These are phyloP conservation scores for Drosophila bifasciata DNA, from an alignment of 1,140 invertebrate species.

Conservation along the genomic window DNA sequence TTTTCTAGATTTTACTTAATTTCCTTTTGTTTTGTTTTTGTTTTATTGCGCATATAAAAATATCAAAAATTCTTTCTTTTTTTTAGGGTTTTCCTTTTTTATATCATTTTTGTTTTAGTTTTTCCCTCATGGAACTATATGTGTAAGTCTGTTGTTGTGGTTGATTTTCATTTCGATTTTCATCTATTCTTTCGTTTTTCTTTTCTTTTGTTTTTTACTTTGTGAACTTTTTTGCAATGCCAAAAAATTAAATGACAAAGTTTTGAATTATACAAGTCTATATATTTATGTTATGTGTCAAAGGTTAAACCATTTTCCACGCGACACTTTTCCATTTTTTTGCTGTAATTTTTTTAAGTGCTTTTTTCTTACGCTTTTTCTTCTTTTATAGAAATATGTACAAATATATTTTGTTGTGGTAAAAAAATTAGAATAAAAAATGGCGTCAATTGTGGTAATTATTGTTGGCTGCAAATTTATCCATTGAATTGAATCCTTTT, in stretches of 20 bases:
- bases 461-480: constrained; percentile 35
- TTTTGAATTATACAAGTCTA: constrained; percentile 12
- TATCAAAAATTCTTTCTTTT: constrained; percentile 54
- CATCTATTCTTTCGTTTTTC: not conserved
- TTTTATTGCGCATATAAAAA: constrained; percentile 64
- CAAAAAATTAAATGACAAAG: constrained; percentile 65
- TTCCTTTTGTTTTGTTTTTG: constrained; percentile 31
- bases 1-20: constrained; percentile 6
- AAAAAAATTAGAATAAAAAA: constrained; percentile 72
- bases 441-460: constrained; percentile 49
- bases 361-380: constrained; percentile 26
- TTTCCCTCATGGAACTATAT: constrained; percentile 54
- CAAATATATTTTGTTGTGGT: constrained; percentile 63
- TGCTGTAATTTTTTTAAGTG: constrained; percentile 16
- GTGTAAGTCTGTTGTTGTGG: constrained; percentile 50
- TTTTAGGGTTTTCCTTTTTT: constrained; percentile 28
- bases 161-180: constrained; percentile 31
- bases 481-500: constrained; percentile 33
- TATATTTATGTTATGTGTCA: constrained; percentile 39
- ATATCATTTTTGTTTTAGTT: constrained; percentile 46
- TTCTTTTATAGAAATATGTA: constrained; percentile 68
- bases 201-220: constrained; percentile 20
- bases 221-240: constrained; percentile 44
- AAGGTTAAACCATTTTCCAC: constrained; percentile 46
- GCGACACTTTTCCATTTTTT: constrained; percentile 31